These are phyloP conservation scores for Moxostoma hubbsi DNA, from an alignment of 2,797 vertebrate genomes.

Conservation along the genomic window DNA sequence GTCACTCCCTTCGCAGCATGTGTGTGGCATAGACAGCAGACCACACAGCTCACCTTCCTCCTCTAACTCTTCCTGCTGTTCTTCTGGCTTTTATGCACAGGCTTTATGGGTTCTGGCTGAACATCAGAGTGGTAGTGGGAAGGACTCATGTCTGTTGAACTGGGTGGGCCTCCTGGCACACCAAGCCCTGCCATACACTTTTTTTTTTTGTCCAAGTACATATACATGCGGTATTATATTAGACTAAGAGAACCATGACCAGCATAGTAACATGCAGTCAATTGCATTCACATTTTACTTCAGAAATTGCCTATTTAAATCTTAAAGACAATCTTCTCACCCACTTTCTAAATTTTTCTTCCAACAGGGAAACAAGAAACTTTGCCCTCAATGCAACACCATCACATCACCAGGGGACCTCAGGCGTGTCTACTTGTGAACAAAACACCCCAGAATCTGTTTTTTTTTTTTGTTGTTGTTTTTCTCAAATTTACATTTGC, in stretches of 20 bases:
- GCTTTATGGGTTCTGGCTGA: constrained; percentile 70
- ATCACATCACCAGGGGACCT: constrained; percentile 98
- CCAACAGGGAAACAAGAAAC: constrained; percentile 96
- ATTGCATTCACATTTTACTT: background rate
- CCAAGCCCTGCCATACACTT: background rate
- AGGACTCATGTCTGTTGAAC: constrained; percentile 19
- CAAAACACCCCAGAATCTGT: constrained; percentile 54
- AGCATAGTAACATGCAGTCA: background rate
- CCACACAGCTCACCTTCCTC: constrained; percentile 70
- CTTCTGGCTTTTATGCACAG: constrained; percentile 66
- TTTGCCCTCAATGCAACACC: constrained; percentile 99
- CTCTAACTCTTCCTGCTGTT: constrained; percentile 33
- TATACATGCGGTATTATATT: background rate
- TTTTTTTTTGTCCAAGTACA: background rate
- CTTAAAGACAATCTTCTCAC: background rate
- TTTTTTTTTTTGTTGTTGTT: background rate
- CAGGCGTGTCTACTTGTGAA: constrained; percentile 98
- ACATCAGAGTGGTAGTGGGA: constrained; percentile 59
- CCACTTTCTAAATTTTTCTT: constrained; percentile 13
- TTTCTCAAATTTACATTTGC: constrained; percentile 33
- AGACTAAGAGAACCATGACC: background rate
- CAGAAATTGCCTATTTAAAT: no score
- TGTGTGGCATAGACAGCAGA: constrained; percentile 53
- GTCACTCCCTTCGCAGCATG: background rate
- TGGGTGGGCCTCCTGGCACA: constrained; percentile 24